These are phyloP conservation scores for Probosciger aterrimus DNA, from an alignment of 2,113 vertebrate species.

Conservation along the genomic window DNA sequence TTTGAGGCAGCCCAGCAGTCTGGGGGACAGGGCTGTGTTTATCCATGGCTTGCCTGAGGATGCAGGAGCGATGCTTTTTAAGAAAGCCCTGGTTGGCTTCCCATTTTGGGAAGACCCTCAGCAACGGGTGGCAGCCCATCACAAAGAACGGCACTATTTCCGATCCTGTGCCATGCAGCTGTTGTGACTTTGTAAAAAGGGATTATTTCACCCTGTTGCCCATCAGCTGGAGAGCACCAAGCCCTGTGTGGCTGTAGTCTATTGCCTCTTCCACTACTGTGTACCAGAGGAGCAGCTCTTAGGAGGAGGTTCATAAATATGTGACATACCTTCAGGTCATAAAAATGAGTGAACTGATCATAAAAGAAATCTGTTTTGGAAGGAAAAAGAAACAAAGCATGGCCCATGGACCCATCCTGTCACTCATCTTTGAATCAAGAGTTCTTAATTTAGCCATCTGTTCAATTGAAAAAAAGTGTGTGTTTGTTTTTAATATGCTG, in stretches of 20 bases:
- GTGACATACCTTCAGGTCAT: not conserved
- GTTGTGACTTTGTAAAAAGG: not conserved
- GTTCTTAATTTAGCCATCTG: not conserved
- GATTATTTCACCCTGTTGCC: not conserved
- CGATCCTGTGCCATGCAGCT: not conserved
- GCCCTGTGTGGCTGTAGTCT: accelerated
- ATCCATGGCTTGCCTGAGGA: not conserved
- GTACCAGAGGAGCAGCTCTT: not conserved
- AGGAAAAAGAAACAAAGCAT: not conserved
- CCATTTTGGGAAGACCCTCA: not conserved
- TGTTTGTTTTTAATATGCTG: not conserved
- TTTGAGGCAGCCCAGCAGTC: not conserved
- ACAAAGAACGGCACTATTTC: not conserved
- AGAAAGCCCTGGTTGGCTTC: not conserved
- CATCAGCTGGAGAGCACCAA: not conserved
- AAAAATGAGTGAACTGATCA: not conserved
- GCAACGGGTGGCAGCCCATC: not conserved
- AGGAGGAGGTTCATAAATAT: not conserved
- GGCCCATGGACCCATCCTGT: not conserved
- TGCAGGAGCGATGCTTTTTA: not conserved
- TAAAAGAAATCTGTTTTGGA: not conserved
- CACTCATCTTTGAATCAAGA: not conserved
- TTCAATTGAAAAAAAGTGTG: not conserved
- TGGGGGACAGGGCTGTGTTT: not conserved
- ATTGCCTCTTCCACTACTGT: not conserved